Evolutionary conservation across 2,888 invertebrate species (phyloP).

Genomic region (Mesorhabditis belari): DNA sequence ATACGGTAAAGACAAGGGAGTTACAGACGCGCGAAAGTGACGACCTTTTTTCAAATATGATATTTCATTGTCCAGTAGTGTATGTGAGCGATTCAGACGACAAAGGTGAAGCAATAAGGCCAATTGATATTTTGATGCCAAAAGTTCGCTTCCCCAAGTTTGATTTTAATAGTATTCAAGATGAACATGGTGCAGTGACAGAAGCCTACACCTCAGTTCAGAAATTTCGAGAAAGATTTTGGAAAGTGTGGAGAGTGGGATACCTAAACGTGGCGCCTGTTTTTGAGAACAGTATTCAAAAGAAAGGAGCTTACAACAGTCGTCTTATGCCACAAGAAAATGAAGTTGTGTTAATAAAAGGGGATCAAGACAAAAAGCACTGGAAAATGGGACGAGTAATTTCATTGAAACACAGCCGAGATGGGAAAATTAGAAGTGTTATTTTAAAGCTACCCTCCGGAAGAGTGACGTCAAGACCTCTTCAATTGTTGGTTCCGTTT

Average conservation of each 20-base stretch:
- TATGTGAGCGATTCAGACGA: background rate
- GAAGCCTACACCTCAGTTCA: background rate
- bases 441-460: background rate
- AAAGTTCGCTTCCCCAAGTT: background rate
- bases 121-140: background rate
- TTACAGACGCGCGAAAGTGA: too few species aligned
- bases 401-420: background rate
- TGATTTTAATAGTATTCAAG: background rate
- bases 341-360: background rate
- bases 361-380: background rate
- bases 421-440: background rate
- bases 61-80: too few species aligned
- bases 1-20: too few species aligned
- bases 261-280: background rate
- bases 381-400: background rate
- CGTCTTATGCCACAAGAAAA: background rate
- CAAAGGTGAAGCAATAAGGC: background rate
- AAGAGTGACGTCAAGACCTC: background rate
- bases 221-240: background rate
- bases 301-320: background rate
- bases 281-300: background rate
- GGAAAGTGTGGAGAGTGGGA: background rate
- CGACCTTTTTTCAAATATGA: too few species aligned
- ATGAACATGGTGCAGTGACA: background rate
- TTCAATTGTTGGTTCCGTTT: background rate